Evolutionary conservation across 2,113 vertebrate species (phyloP), one percentile per base, ranked within the genome.

Genomic region (Callionymus lyra): DNA sequence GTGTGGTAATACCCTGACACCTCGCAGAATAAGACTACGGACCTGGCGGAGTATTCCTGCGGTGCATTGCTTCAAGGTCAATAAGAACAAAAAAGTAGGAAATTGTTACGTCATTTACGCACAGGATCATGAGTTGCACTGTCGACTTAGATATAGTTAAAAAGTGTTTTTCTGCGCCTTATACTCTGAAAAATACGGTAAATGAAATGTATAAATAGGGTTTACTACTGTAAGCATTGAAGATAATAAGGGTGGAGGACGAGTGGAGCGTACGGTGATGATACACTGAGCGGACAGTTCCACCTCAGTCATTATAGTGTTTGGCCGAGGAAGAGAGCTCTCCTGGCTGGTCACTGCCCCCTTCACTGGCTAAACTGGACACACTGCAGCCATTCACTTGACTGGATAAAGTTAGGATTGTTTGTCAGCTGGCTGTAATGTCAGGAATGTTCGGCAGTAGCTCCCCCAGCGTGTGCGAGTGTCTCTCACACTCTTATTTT

Each of bases 391-490:
- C 79, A 84, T 86, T 86, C 79, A 87, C 67, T 56, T 70, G 57
- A 44, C 62, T 71, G 82, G 82, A 86, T 86, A 82, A 85, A 85
- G 83, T 87, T 86, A 79, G 81, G 82, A 85, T 83, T 87, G 85
- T 87, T 84, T 84, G 83, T 87, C 79, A 81, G 80, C 32, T 47
- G 44, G 41, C 79, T 81, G 85, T 76, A 84, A 86, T 82, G 82
- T 60, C 72, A 82, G 83, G 84, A 86, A 87, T 86, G 80, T 68
- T 63, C 63, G 56, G 77, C 35, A 65, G 70, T 39, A 36, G 44
- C 69, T 74, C 66, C 63, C 71, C 31, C 65, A 41, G 38, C 65
- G 13, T 53, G 47, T 59, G 45, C 42, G 42, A 52, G 61, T 52
- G 63, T 74, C 60, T 67, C 43, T 74, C 51, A 54, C 45, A 68